Evolutionary conservation across 2,113 vertebrate species (phyloP), one percentile per base, ranked within the genome.

Genomic region (Propithecus coquereli): DNA sequence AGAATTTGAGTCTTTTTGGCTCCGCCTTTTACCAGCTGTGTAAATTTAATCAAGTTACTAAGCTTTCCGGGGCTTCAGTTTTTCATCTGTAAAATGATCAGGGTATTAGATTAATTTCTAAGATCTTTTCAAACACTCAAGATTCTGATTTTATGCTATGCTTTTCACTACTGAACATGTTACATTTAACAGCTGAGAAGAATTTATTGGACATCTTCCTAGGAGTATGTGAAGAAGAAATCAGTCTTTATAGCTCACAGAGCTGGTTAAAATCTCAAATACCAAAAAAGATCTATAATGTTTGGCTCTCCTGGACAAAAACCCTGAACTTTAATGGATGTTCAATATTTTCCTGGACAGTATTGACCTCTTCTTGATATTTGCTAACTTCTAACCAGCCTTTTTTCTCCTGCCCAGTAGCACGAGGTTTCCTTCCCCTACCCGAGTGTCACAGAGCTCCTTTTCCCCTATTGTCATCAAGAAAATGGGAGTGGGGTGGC

Each of bases 31-130:
- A 40, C 43, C 18, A 95, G 50, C 68, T 84, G 57, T 76, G 45
- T 30, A 81, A 94, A 90, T 82, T 87, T 74, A 89, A 86, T 87
- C 40, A 82, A 91, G 47, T 89, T 85, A 83, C 50, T 74, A 76
- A 70, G 27, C 32, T 84, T 93, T 76, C 92, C 84, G 80, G 40
- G 54, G 57, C 27, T 81, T 90, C 27, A 71, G 66, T 83, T 85
- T 89, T 63, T 86, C 40, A 57, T 86, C 37, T 87, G 20, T 84
- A 70, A 94, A 87, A 84, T 90, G 59, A 94, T 86, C 20, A 83
- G 25, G n/a, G 77, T 88, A 92, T 94, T 90, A 54, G 74, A 66
- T 54, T 73, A 87, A 65, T 94, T 70, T 89, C 50, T 90, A 87
- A 73, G 30, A 17, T 77, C 37, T 96, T 34, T 87, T 90, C 34